Evolutionary conservation across 2,113 vertebrate species (phyloP).

Genomic region (Scomber scombrus): DNA sequence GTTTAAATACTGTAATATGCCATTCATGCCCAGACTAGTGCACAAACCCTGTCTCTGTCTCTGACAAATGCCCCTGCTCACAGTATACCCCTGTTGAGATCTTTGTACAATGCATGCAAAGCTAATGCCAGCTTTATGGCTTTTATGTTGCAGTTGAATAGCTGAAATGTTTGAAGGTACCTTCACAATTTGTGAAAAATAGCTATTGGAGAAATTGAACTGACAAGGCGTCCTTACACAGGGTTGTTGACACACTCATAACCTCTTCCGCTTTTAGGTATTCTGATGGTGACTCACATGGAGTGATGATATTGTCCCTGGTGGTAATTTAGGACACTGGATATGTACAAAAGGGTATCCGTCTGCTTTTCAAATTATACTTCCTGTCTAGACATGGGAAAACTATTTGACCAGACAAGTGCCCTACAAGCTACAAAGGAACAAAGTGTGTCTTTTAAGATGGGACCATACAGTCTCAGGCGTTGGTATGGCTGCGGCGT

Average conservation of each 20-base stretch:
- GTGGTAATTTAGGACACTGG: constrained; percentile 31
- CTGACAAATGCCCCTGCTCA: constrained; percentile 58
- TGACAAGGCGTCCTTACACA: constrained; percentile 15
- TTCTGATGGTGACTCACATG: constrained; percentile 30
- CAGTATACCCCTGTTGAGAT: constrained; percentile 35
- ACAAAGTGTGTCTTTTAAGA: constrained; percentile 45
- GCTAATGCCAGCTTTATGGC: constrained; percentile 56
- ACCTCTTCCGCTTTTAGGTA: neutral
- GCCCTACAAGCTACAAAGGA: constrained; percentile 16
- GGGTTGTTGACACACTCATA: constrained; percentile 18
- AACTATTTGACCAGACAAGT: constrained; percentile 3
- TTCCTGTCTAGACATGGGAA: neutral
- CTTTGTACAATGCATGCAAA: constrained; percentile 44
- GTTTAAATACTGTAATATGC: constrained; percentile 66
- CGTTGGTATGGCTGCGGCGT: constrained; percentile 14
- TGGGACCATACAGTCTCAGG: constrained; percentile 24
- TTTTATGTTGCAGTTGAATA: constrained; percentile 59
- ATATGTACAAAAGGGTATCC: constrained; percentile 12
- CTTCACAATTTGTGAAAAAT: constrained; percentile 43
- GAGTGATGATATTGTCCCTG: constrained; percentile 17
- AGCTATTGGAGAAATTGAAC: constrained; percentile 38
- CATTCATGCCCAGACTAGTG: constrained; percentile 50
- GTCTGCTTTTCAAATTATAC: constrained; percentile 32
- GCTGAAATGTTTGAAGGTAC: constrained; percentile 23
- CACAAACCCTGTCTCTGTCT: constrained; percentile 44